Percentiles rank a stretch among this genome's conserved stretches.
These are phyloP conservation scores for Brachylomia viminalis DNA, from an alignment of 2,888 invertebrate species.

Conservation along the genomic window DNA sequence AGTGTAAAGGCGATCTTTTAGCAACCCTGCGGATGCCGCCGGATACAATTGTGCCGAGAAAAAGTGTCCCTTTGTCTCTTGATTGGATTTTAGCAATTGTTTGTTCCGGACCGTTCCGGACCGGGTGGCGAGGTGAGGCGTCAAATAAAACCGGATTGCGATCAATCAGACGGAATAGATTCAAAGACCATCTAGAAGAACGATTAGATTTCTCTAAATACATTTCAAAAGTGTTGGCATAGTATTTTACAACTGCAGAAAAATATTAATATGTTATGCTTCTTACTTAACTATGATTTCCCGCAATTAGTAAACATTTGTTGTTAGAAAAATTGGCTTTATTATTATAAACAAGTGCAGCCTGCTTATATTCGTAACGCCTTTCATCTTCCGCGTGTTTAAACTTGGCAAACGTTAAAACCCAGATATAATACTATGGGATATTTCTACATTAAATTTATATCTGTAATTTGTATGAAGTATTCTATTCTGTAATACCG, in stretches of 20 bases:
- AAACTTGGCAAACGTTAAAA: neutral
- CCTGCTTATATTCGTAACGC: neutral
- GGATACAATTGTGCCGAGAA: constrained; percentile 61
- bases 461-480: neutral
- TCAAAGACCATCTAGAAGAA: constrained; percentile 23
- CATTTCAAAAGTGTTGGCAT: neutral
- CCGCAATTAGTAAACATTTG: too few species aligned
- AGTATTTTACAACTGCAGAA: constrained; percentile 4
- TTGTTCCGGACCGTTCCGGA: constrained; percentile 55
- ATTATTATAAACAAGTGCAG: neutral
- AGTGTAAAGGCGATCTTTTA: constrained; percentile 26
- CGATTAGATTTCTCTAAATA: constrained; percentile 7
- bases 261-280: neutral
- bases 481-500: neutral
- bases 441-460: neutral
- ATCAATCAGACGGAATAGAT: constrained; percentile 52
- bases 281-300: neutral
- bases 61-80: constrained; percentile 67
- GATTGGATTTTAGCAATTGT: constrained; percentile 69
- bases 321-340: too few species aligned
- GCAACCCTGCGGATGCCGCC: constrained; percentile 48
- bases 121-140: constrained; percentile 56
- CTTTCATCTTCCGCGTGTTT: neutral
- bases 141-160: constrained; percentile 52
- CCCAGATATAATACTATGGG: neutral